phyloP scores from a whole-genome alignment of 1,140 invertebrate species.

The Brachionus sp. region DNA sequence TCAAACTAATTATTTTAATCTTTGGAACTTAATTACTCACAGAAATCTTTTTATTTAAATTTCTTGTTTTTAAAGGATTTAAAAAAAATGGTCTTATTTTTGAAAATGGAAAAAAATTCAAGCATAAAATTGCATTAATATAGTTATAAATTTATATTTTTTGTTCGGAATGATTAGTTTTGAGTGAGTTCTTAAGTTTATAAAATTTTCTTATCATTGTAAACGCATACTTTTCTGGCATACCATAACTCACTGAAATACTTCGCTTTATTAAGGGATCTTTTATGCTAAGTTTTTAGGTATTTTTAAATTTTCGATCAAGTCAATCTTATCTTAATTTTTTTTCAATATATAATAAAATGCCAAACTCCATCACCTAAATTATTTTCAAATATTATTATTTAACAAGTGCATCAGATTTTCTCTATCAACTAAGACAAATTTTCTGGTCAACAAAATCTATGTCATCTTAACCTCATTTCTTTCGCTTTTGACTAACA shows the following conservation, averaged over 20 bases:
- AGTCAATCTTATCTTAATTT: neutral
- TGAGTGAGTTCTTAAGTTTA: neutral
- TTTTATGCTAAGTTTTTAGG: neutral
- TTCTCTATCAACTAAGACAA: too few relatives aligned
- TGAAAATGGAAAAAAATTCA: neutral
- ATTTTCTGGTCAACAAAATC: too few relatives aligned
- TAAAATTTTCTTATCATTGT: neutral
- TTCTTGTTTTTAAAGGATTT: too few relatives aligned
- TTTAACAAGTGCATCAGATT: too few relatives aligned
- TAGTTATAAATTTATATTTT: neutral
- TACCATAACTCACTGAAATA: neutral
- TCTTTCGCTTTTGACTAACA: too few relatives aligned
- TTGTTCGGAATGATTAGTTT: neutral
- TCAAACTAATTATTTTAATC: too few relatives aligned
- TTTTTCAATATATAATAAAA: neutral
- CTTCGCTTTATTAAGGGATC: too few relatives aligned
- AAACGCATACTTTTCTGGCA: neutral
- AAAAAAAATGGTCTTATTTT: neutral
- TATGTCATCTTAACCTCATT: too few relatives aligned
- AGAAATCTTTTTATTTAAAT: too few relatives aligned
- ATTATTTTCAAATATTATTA: too few relatives aligned
- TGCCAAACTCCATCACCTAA: too few relatives aligned
- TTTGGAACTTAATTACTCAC: too few relatives aligned
- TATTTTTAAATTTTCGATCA: neutral
- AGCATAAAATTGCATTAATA: neutral